phyloP scores from a whole-genome alignment of 2,888 invertebrate species.

The Isoperla grammatica region DNA sequence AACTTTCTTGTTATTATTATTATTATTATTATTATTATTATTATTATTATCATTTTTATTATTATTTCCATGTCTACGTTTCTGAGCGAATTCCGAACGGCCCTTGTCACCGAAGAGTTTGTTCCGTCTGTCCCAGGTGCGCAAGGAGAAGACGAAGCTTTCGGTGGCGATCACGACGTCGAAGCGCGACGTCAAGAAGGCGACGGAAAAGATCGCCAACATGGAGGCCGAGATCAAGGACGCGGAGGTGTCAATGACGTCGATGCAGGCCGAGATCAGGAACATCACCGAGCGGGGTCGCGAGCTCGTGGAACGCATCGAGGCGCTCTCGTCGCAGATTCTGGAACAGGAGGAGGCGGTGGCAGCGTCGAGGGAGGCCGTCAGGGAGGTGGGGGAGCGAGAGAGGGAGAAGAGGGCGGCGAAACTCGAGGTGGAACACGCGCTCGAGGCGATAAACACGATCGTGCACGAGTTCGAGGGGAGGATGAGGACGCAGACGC shows the following conservation, averaged over 20 bases:
- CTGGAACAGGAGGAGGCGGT: constrained; percentile 29
- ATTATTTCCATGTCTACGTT: no score
- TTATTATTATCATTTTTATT: no score
- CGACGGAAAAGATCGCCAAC: constrained; percentile 65
- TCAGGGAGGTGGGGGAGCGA: constrained; percentile 53
- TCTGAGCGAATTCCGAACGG: no score
- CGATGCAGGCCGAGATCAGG: constrained; percentile 34
- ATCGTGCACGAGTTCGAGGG: constrained; percentile 52
- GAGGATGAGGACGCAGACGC: constrained; percentile 53
- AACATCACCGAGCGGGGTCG: constrained; percentile 52
- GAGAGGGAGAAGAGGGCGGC: constrained; percentile 64
- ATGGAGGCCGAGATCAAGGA: constrained; percentile 66
- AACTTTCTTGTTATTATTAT: no score
- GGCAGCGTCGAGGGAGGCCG: constrained; percentile 54
- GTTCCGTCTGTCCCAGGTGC: no score
- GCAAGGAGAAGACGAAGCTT: constrained; percentile 46
- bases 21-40: no score
- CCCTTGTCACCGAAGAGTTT: no score
- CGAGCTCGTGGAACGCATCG: constrained; percentile 39
- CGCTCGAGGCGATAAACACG: constrained; percentile 55
- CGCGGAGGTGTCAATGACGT: constrained; percentile 56
- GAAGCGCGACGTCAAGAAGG: constrained; percentile 67
- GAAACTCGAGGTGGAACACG: constrained; percentile 69
- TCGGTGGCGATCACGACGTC: constrained; percentile 47
- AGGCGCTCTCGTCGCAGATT: constrained; percentile 20